A percentile compares a stretch with the other conserved stretches of the same genome.
Conservation (phyloP, 2,888 invertebrate genomes). For the Caenorhabditis zanzibari region DNA sequence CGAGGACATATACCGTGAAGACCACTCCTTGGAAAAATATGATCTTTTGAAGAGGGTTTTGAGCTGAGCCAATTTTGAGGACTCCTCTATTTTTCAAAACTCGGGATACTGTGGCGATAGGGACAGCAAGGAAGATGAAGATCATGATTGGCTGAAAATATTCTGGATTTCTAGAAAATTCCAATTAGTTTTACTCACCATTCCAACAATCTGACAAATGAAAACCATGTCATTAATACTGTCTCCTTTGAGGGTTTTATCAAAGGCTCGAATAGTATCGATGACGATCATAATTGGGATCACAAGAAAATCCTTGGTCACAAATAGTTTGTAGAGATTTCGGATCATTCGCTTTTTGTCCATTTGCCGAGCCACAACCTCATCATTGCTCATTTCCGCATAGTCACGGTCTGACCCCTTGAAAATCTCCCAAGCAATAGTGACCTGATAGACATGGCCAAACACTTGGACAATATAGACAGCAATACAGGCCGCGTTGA, state of each 20-base stretch:
- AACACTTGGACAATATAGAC: background rate
- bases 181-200: background rate
- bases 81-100: background rate
- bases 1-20: background rate
- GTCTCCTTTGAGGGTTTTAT: background rate
- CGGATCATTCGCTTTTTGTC: background rate
- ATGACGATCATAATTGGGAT: background rate
- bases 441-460: constrained; percentile 4
- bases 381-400: background rate
- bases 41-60: background rate
- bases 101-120: background rate
- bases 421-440: constrained; percentile 5
- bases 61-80: background rate
- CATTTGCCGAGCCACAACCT: background rate
- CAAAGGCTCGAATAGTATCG: background rate
- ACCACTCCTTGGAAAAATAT: background rate
- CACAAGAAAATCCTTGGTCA: constrained; percentile 2
- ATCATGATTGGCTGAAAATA: background rate
- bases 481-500: background rate
- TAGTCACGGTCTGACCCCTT: background rate
- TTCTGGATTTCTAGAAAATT: background rate
- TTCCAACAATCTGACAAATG: background rate
- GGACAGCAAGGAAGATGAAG: background rate
- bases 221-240: background rate
- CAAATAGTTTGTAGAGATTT: background rate